Evolutionary conservation across 2,888 invertebrate species (phyloP).

Genomic region (Archaeoteleia sp.): DNA sequence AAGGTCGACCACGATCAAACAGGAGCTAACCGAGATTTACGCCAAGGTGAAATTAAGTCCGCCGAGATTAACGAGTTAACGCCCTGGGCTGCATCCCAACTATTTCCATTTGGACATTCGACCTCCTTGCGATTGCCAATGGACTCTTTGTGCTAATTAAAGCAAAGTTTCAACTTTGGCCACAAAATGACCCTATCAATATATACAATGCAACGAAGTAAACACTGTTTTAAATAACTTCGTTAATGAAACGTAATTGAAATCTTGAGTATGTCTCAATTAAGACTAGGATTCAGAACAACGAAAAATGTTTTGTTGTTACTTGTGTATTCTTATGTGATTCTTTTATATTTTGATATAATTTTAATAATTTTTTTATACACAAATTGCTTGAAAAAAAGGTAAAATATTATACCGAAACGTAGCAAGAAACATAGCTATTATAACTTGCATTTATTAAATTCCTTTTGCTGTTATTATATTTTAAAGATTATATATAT

Average conservation of each 20-base stretch:
- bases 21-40: slow-evolving; percentile 73
- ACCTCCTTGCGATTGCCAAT: slow-evolving; percentile 23
- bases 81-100: slow-evolving; percentile 44
- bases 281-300: no score
- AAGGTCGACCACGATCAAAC: slow-evolving; percentile 68
- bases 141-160: slow-evolving; percentile 45
- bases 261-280: no score
- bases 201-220: slow-evolving; percentile 24
- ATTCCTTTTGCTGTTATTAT: no score
- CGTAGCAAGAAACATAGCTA: no score
- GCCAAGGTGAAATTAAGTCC: slow-evolving; percentile 69
- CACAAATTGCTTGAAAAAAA: no score
- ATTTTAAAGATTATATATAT: no score
- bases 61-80: slow-evolving; percentile 66
- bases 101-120: slow-evolving; percentile 50
- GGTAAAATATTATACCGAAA: no score
- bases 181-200: slow-evolving; percentile 20
- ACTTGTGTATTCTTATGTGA: no score
- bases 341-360: no score
- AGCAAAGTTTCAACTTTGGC: slow-evolving; percentile 24
- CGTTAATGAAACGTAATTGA: slow-evolving; percentile 14
- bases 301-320: no score
- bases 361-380: no score
- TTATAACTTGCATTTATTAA: no score
- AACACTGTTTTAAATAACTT: slow-evolving; percentile 25